phyloP scores from a whole-genome alignment of 2,888 invertebrate species.

The Acleris emargana region DNA sequence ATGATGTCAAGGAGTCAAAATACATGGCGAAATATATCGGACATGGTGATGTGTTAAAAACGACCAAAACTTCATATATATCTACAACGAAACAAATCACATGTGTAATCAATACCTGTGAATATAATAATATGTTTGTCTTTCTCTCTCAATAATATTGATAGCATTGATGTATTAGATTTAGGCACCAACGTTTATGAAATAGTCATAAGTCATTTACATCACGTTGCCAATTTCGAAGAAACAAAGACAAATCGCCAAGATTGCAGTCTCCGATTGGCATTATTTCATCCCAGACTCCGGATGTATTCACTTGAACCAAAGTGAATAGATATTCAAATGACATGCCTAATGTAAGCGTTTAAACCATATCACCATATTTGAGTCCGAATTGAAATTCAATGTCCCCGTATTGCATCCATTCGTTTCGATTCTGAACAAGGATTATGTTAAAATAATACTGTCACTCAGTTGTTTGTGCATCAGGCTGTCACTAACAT shows the following conservation, averaged over 20 bases:
- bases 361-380: constrained; percentile 72
- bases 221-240: constrained; percentile 9
- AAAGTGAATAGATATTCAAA: constrained; percentile 57
- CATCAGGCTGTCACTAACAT: constrained; percentile 81
- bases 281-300: constrained; percentile 34
- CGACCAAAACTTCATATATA: not conserved
- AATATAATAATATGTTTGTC: too few species aligned
- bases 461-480: constrained; percentile 79
- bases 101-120: not conserved
- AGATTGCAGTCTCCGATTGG: constrained; percentile 34
- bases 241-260: constrained; percentile 31
- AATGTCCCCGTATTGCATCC: constrained; percentile 74
- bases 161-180: not conserved
- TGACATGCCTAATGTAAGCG: constrained; percentile 64
- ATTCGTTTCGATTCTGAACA: constrained; percentile 76
- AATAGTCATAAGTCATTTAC: not conserved
- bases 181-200: not conserved
- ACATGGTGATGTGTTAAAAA: not conserved
- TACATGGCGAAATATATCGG: not conserved
- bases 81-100: not conserved
- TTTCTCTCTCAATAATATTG: too few species aligned
- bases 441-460: constrained; percentile 82
- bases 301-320: constrained; percentile 36
- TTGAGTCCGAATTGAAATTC: constrained; percentile 77
- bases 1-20: not conserved